Evolutionary conservation across 2,888 invertebrate species (phyloP), one percentile per base, ranked within the genome.

Genomic region (Drosophila gaucha): DNA sequence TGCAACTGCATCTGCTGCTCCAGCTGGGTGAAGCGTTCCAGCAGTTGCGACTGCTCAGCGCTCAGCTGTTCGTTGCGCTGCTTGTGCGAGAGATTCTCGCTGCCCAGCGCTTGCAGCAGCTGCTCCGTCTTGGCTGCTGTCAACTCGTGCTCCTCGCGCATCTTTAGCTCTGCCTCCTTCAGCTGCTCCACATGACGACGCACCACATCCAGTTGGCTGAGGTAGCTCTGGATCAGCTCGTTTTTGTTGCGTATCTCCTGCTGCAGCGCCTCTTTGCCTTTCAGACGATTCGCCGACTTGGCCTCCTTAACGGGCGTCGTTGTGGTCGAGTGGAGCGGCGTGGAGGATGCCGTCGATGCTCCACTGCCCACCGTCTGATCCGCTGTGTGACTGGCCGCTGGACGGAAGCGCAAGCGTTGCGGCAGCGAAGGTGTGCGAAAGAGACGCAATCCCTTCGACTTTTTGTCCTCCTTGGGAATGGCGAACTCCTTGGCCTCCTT

Each of bases 241-340:
- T 93, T 93, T 90, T 93, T 93, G 69, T 92, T 92, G 66, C 92
- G 92, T 65, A 93, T 93, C 88, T 93, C 93, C 18, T 93, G 92
- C 57, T 91, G 89, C 36, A 92, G 78, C 0, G 92, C 91, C 73
- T 92, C 92, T 88, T 93, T 93, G 60, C 93, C 93, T 72, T 92
- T 92, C n/a, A 93, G 74, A 3, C 90, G 89, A 24, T 80, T 87
- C 10, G 90, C 92, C 52, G 93, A 93, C 54, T 91, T 90, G 49
- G 90, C 55, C 66, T 91, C 90, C 68, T 91, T 91, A 28, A 90
- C 86, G 3, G 91, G 91, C 16, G 92, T 92, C 8, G 89, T 89
- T 39, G 86, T 70, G 0, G 88, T 84, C 55, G 91, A 90, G 57
- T 90, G 82, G 16, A 90, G 47, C 0, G 90, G 91, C 1, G 91